Conservation (phyloP, 2,797 vertebrate species). For the Sciurus vulgaris region DNA sequence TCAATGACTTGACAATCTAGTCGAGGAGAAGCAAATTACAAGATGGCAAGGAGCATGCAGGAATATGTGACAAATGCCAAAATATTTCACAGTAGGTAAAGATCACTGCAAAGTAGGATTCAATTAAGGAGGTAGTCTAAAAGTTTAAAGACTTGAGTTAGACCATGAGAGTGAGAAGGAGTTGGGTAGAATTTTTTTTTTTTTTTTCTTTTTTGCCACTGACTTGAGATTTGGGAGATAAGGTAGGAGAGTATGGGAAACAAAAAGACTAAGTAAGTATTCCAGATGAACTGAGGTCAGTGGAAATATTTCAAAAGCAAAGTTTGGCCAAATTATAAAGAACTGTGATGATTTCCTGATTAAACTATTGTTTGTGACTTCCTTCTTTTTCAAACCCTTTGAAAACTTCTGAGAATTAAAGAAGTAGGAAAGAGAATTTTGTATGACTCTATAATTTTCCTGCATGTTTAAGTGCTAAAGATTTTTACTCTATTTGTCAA, state of each 20-base stretch:
- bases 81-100: slow-evolving; percentile 43
- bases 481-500: neutral
- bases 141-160: neutral
- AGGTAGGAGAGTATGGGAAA: neutral
- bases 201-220: neutral
- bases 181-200: neutral
- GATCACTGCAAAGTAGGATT: slow-evolving; percentile 1
- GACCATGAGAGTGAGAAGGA: fast-evolving
- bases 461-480: neutral
- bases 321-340: neutral
- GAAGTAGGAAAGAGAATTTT: neutral
- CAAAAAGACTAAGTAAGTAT: neutral
- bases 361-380: neutral
- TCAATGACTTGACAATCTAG: neutral
- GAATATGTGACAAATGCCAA: neutral
- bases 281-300: neutral
- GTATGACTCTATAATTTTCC: neutral
- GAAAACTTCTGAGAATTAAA: neutral
- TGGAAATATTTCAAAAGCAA: neutral
- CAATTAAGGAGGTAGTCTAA: neutral
- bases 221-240: neutral
- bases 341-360: neutral
- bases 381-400: neutral
- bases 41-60: neutral
- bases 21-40: neutral